Percentiles rank a stretch among this genome's conserved stretches.
phyloP scores from a whole-genome alignment of 2,113 vertebrate genomes.

The Pachycephala philippinensis region DNA sequence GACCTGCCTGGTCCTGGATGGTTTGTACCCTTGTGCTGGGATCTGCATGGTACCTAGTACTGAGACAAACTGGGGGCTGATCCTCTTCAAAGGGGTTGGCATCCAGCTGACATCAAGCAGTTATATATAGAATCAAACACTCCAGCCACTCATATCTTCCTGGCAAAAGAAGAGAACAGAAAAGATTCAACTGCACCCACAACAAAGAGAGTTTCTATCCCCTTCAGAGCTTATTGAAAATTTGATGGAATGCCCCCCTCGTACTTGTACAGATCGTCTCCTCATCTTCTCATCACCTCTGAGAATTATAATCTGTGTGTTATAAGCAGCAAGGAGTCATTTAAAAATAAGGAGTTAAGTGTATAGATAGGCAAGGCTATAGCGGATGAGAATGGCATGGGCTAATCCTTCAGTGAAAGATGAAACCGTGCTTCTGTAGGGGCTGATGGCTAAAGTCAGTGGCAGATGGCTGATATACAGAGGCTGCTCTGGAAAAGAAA shows the following conservation, averaged over 20 bases:
- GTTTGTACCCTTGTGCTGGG: conserved; percentile 73
- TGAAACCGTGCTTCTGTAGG: conserved; percentile 5
- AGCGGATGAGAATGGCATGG: conserved; percentile 46
- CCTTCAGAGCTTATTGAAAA: background rate
- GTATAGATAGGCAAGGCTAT: conserved; percentile 40
- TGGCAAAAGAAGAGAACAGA: conserved; percentile 71
- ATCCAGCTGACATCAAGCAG: conserved; percentile 93
- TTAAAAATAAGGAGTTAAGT: conserved; percentile 52
- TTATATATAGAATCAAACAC: conserved; percentile 92
- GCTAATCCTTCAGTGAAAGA: conserved; percentile 62
- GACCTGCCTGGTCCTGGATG: conserved; percentile 67
- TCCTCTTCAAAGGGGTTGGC: conserved; percentile 81
- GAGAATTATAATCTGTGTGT: background rate
- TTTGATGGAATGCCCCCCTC: background rate
- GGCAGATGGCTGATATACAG: conserved; percentile 1
- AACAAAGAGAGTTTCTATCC: conserved; percentile 58
- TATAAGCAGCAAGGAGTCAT: background rate
- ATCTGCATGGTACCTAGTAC: conserved; percentile 74
- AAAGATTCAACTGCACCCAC: conserved; percentile 43
- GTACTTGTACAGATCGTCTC: background rate
- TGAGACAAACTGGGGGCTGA: conserved; percentile 76
- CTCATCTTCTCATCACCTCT: background rate
- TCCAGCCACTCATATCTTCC: conserved; percentile 80
- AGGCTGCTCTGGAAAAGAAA: conserved; percentile 21
- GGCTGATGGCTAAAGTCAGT: conserved; percentile 21